Evolutionary conservation across 2,797 vertebrate genomes (phyloP).

Genomic region (Gadopsis marmoratus): DNA sequence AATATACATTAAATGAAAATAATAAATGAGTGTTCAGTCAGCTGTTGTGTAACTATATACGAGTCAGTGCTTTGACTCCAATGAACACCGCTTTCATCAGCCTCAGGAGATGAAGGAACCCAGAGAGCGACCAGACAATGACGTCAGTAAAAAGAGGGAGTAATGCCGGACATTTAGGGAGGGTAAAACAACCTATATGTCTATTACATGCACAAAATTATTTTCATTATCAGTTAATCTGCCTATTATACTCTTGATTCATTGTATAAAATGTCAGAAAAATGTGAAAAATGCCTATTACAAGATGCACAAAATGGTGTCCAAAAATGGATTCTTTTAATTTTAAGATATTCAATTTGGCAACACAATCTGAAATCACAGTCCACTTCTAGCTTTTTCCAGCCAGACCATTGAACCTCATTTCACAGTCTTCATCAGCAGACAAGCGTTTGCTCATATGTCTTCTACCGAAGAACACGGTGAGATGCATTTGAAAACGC

Average conservation of each 20-base stretch:
- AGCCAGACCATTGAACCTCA: neutral
- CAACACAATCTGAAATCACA: neutral
- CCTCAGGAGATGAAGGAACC: constrained; percentile 19
- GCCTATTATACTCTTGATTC: neutral
- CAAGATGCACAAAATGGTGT: neutral
- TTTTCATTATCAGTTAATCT: neutral
- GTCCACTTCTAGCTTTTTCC: neutral
- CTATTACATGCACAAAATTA: neutral
- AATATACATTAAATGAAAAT: no score
- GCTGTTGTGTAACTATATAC: no score
- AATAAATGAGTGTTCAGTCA: no score
- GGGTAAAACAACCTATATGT: neutral
- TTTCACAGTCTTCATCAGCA: neutral
- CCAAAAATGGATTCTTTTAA: neutral
- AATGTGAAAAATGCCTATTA: neutral
- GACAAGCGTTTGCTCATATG: neutral
- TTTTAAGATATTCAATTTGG: no score
- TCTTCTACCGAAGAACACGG: neutral
- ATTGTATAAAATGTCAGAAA: neutral
- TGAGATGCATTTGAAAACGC: neutral
- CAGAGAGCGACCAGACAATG: constrained; percentile 23
- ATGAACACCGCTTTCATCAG: constrained; percentile 53
- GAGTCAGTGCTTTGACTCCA: neutral
- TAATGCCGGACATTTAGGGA: constrained; percentile 11
- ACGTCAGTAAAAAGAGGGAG: constrained; percentile 38